Conservation (phyloP, 2,113 vertebrate species). For the Polyodon spathula region DNA sequence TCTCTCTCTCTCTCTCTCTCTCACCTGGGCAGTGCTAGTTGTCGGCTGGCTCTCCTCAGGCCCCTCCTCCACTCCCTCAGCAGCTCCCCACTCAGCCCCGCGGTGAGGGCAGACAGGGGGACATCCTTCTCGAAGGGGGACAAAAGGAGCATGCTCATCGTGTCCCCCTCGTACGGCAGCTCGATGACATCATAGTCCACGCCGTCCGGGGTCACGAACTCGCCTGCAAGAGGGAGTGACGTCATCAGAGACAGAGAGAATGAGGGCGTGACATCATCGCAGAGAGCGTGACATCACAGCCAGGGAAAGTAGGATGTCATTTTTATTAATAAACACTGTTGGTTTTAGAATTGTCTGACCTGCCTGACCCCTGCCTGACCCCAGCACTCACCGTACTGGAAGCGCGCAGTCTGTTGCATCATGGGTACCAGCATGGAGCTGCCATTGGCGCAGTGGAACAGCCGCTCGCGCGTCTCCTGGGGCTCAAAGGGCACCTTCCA, state of each 20-base stretch:
- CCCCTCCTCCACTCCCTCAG: conserved; percentile 60
- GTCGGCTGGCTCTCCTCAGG: conserved; percentile 48
- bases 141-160: conserved; percentile 73
- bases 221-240: conserved; percentile 44
- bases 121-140: conserved; percentile 60
- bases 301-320: too few relatives aligned
- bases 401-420: conserved; percentile 68
- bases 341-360: too few relatives aligned
- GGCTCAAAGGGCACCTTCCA: conserved; percentile 73
- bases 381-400: conserved; percentile 66
- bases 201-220: conserved; percentile 60
- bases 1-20: conserved; percentile 17
- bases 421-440: conserved; percentile 62
- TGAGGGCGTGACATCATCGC: background rate
- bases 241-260: background rate
- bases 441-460: conserved; percentile 70
- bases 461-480: conserved; percentile 50
- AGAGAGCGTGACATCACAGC: background rate
- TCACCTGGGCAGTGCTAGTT: conserved; percentile 74
- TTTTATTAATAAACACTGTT: too few relatives aligned
- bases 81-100: conserved; percentile 44
- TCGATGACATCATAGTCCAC: conserved; percentile 75
- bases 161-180: conserved; percentile 67
- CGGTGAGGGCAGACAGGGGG: conserved; percentile 52
- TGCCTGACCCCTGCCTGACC: background rate